Evolutionary conservation across 2,888 invertebrate species (phyloP).

Genomic region (Drosophila macrospina): DNA sequence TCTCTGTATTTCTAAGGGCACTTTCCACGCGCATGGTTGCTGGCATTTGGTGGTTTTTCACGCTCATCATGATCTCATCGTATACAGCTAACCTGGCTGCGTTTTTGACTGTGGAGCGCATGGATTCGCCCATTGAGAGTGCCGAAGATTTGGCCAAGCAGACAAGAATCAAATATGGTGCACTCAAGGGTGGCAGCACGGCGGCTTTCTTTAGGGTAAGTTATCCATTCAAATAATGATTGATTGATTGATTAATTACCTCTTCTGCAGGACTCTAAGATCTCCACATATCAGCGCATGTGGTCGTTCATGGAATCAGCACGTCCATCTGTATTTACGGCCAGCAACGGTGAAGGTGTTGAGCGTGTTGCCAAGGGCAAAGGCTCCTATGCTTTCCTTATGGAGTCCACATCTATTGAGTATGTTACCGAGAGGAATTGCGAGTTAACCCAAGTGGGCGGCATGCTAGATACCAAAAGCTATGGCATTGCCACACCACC

Average conservation of each 20-base stretch:
- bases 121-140: slow-evolving; percentile 97
- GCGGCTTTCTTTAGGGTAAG: slow-evolving; percentile 96
- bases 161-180: slow-evolving; percentile 98
- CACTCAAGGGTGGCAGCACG: slow-evolving; percentile 96
- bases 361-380: slow-evolving; percentile 94
- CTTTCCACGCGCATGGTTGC: slow-evolving; percentile 85
- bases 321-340: slow-evolving; percentile 94
- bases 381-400: slow-evolving; percentile 96
- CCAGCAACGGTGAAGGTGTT: slow-evolving; percentile 95
- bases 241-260: neutral
- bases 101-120: slow-evolving; percentile 95
- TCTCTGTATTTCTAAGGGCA: slow-evolving; percentile 62
- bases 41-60: slow-evolving; percentile 98
- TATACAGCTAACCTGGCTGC: slow-evolving; percentile 98
- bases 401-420: slow-evolving; percentile 99
- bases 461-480: slow-evolving; percentile 96
- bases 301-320: slow-evolving; percentile 97
- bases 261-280: slow-evolving; percentile 92
- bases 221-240: neutral
- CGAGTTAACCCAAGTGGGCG: slow-evolving; percentile 95
- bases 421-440: slow-evolving; percentile 96
- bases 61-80: slow-evolving; percentile 97
- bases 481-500: slow-evolving; percentile 98
- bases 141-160: slow-evolving; percentile 98
- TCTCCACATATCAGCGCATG: slow-evolving; percentile 97